Base-by-base conservation (phyloP, 2,113 vertebrate genomes). In the Piliocolobus tephrosceles region DNA sequence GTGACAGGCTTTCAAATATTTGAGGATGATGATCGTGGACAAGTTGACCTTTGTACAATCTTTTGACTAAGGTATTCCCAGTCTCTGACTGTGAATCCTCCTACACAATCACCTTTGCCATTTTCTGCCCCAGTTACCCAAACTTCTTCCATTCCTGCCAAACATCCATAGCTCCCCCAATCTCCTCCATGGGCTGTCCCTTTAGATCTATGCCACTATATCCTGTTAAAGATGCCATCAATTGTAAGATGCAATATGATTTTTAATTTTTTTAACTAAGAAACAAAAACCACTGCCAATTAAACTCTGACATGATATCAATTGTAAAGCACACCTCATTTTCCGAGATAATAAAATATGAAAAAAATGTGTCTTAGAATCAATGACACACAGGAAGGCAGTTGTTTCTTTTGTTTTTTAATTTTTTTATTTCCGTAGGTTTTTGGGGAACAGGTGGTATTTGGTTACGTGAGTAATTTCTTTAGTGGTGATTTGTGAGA, bases 1-100 rank as follows among this genome's bases (percentile, higher is more conserved):
- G 70, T 76, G 75, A 40, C 11, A 86, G 91, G 57, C 57, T 47
- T 75, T 83, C 80, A 95, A 72, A 94, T 96, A 92, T 95, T 92
- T 95, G 88, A 96, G 79, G 72, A 83, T 47, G 72, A 94, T 50
- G 68, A 88, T 75, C 81, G 45, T 4, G 25, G 94, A 88, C 88
- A 97, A 79, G 81, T 25, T 97, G 96, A 97, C 85, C 86, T 97
- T 97, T 94, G 78, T 30, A 10, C 22, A 73, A 20, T 85, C 58
- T 96, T 92, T 70, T 66, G 52, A 55, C 66, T 82, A 52, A 96
- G 88, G 88, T 91, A 40, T 83, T 94, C 45, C 40, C 76, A 6
- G n/a, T 61, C 50, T 14, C 1, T 86, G 52, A 72, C 45, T 83
- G 38, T 32, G 89, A 94, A 79, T 95, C 72, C 25, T 90, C 68